Evolutionary conservation across 1,140 invertebrate species (phyloP), one percentile per base, ranked within the genome.

Genomic region (Ceratitis capitata): DNA sequence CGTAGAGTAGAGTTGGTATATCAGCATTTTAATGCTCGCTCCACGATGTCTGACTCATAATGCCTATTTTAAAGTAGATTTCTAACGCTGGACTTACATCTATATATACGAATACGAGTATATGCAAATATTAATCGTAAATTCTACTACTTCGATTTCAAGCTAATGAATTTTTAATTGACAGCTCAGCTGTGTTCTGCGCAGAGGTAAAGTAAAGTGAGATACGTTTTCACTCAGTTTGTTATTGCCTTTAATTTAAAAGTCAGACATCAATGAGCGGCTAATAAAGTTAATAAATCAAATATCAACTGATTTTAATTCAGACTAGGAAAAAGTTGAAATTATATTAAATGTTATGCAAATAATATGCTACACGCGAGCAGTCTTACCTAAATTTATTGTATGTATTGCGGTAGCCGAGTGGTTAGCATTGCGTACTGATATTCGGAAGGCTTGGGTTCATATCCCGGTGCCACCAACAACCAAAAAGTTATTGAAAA

Each of bases 281-380:
- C 61, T 69, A 69, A 69, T 69, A 35, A 69, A 69, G 61, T 69
- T 69, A 69, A 69, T 69, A 19, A 69, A 69, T 69, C 61, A 29
- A 35, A 69, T 39, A 35, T 29, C 14, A 69, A 69, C 61, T 69
- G 39, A 69, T 69, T 35, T 69, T 19, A 35, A 39, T 14, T 61
- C 1, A 16, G 29, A 26, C n/a, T 26, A 69, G 16, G 39, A 69
- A 69, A 69, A 69, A 69, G 14, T 16, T 39, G 16, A 35, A 32
- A 69, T 3, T 69, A 19, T 35, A 14, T 69, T 69, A 35, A 69
- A 19, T 32, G 14, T 39, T 69, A 69, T 69, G 61, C 61, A 39
- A 69, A 69, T 69, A 29, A 69, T 32, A 39, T 69, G 61, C 61
- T 69, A 35, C 61, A 69, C 61, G 39, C 61, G 32, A 39, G 3